Evolutionary conservation across 2,888 invertebrate species (phyloP), one percentile per base, ranked within the genome.

Genomic region (Chironomus tentans): DNA sequence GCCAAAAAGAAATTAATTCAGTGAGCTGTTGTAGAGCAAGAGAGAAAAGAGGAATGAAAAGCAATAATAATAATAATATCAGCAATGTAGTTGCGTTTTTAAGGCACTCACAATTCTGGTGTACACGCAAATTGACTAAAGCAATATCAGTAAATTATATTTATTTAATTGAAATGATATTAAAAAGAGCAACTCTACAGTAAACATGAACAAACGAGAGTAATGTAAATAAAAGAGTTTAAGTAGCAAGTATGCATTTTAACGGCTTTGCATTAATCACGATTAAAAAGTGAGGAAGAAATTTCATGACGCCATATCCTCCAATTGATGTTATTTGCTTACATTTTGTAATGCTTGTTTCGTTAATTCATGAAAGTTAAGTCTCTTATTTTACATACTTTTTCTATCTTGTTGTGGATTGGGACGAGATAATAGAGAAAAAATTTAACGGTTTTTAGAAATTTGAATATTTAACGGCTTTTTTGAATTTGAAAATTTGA

Each of bases 141-240:
- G 65, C 65, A 65, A 65, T 65, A 65, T 65, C 65, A 65, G 65
- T 65, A 65, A 65, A 65, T 65, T 65, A 65, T 65, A 65, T 65
- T 65, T 65, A 65, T 65, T 56, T 65, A 65, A 65, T 65, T 21
- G 65, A 65, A 65, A 24, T 65, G 65, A 56, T 56, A 56, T 56
- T 56, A 56, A 56, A 56, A 56, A 56, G 56, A 56, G 56, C 56
- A 56, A 56, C 15, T 56, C 3, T 56, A 56, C 56, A 56, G 56
- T 24, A 65, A 65, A 65, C 65, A 24, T 65, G 65, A 65, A 24
- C 65, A 65, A 62, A 62, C 62, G 22, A 62, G 21, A n/a, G 50
- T n/a, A 50, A 50, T n/a, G 56, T 56, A 18, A 56, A 18, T 56
- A 18, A 56, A 18, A 18, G 15, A 56, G 38, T 38, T 38, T 56